A percentile compares a stretch with the other conserved stretches of the same genome.
phyloP scores from a whole-genome alignment of 2,113 vertebrate genomes.

The Pterocles gutturalis region DNA sequence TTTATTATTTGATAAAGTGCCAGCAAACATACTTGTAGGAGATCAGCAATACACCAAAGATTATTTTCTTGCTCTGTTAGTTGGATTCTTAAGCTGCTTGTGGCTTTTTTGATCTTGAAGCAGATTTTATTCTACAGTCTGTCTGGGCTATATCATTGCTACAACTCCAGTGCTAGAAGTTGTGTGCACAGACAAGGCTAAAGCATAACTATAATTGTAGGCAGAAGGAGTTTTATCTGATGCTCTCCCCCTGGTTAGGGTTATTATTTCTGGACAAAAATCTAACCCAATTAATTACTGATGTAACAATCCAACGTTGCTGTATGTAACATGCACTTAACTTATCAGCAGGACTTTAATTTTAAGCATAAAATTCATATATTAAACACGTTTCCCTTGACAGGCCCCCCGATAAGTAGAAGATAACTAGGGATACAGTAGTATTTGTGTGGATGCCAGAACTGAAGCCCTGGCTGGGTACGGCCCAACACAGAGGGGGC shows the following conservation, averaged over 20 bases:
- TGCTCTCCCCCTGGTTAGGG: neutral
- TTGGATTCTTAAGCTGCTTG: constrained; percentile 54
- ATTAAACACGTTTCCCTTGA: neutral
- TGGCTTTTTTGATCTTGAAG: constrained; percentile 39
- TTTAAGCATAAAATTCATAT: neutral
- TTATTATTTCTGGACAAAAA: neutral
- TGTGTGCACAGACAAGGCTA: neutral
- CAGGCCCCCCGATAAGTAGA: neutral
- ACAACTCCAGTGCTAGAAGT: neutral
- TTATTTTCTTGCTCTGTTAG: constrained; percentile 48
- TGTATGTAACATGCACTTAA: neutral
- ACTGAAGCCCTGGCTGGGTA: neutral
- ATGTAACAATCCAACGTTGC: neutral
- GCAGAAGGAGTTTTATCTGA: neutral
- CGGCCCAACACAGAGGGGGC: rapidly evolving
- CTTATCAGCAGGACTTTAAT: neutral
- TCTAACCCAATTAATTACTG: neutral
- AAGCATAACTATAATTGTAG: neutral
- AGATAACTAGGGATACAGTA: neutral
- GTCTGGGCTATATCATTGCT: constrained; percentile 8
- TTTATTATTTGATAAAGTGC: constrained; percentile 45
- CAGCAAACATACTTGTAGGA: constrained; percentile 2
- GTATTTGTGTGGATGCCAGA: neutral
- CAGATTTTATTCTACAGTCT: constrained; percentile 24
- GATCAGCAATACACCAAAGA: constrained; percentile 9